Evolutionary conservation across 2,113 vertebrate genomes (phyloP).

Genomic region (Misgurnus anguillicaudatus): DNA sequence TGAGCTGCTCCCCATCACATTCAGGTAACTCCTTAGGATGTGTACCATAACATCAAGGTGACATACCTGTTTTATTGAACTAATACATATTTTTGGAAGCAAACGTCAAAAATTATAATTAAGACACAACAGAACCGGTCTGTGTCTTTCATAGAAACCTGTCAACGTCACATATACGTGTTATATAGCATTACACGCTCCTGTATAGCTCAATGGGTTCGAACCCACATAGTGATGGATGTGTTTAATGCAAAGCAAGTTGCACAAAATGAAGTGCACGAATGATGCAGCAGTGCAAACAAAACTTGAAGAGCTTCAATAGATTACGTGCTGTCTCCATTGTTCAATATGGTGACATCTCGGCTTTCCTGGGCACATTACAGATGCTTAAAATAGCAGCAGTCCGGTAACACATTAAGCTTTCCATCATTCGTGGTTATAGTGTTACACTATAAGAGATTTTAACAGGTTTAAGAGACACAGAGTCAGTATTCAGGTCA

Average conservation of each 20-base stretch:
- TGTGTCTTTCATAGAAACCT: too few species aligned
- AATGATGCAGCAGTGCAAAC: neutral
- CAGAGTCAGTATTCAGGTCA: conserved; percentile 1
- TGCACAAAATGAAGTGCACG: neutral
- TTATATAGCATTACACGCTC: too few species aligned
- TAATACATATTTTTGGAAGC: neutral
- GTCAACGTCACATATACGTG: neutral
- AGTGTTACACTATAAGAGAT: neutral
- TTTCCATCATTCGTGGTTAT: neutral
- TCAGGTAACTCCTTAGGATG: too few species aligned
- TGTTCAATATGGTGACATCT: neutral
- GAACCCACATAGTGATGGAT: too few species aligned
- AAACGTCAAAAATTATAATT: too few species aligned
- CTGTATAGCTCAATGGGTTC: too few species aligned
- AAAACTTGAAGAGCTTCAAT: too few species aligned
- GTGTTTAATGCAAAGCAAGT: too few species aligned
- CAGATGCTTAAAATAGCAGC: conserved; percentile 17
- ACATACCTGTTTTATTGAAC: neutral
- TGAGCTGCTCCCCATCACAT: too few species aligned
- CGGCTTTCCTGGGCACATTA: neutral
- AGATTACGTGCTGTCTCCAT: neutral
- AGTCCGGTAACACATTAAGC: neutral
- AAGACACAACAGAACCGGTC: too few species aligned
- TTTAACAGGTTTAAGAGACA: neutral
- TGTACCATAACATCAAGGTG: neutral